phyloP scores from a whole-genome alignment of 92 coral and sea anemone genomes.

The Porites evermanni region DNA sequence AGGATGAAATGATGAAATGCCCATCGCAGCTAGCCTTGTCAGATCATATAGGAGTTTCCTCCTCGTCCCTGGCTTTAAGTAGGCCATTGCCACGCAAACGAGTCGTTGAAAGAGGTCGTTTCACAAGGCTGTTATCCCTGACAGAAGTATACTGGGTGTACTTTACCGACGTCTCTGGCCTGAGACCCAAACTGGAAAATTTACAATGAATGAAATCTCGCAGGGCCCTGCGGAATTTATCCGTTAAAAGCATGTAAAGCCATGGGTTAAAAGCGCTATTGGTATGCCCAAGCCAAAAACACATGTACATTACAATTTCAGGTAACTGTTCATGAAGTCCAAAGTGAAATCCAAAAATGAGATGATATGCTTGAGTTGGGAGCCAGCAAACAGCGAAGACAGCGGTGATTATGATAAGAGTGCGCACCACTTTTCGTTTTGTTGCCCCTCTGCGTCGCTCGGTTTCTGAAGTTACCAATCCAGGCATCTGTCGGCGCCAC shows the following conservation, averaged over 20 bases:
- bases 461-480: neutral
- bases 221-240: conserved; percentile 58
- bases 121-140: neutral
- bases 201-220: neutral
- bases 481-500: neutral
- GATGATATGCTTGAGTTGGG: conserved; percentile 73
- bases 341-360: conserved; percentile 53
- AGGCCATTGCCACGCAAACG: neutral
- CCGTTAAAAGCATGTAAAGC: conserved; percentile 68
- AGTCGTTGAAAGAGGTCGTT: neutral
- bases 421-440: conserved; percentile 68
- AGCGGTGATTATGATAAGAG: conserved; percentile 63
- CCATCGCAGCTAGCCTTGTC: no score
- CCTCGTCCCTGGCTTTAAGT: neutral
- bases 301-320: conserved; percentile 26
- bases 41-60: no score
- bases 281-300: conserved; percentile 74
- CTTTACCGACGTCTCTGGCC: neutral
- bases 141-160: neutral
- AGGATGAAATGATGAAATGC: no score
- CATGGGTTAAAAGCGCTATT: conserved; percentile 86
- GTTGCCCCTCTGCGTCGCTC: conserved; percentile 12
- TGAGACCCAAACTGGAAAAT: neutral
- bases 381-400: conserved; percentile 84
- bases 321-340: conserved; percentile 35